Evolutionary conservation across 2,888 invertebrate genomes (phyloP), one percentile per base, ranked within the genome.

Genomic region (Teleiodes luculella): DNA sequence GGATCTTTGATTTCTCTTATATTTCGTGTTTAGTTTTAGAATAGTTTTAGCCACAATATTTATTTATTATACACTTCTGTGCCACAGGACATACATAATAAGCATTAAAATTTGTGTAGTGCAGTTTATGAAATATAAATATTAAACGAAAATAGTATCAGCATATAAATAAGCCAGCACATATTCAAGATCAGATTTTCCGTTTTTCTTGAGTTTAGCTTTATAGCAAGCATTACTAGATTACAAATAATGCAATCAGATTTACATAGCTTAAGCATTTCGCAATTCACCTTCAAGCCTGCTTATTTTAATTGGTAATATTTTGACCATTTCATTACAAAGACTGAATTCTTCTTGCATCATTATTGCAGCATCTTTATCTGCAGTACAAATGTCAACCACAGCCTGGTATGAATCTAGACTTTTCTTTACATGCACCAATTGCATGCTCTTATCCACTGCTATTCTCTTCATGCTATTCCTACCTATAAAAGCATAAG

Each of bases 291-390:
- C 76, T 67, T 87, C 81, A 37, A 94, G 70, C 69, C 90, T 92
- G 51, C 91, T 86, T 57, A 95, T 91, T 85, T 95, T 95, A 2
- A 94, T 76, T 0, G 97, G 96, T 57, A 98, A 83, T 57, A 98
- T 91, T 13, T 91, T 87, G 0, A 94, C 92, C 94, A 98, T 96
- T 75, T 97, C 97, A 59, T 93, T 92, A 67, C 96, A 96, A n/a
- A 97, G 91, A 5, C 92, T 92, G 45, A 93, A 88, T 80, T 97
- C 97, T 39, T 92, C 92, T 30, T 91, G 85, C 81, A 97, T 92
- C 53, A 91, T 77, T 14, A 91, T 85, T 2, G 91, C 91, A 0
- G 94, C 94, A 30, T 93, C 91, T 28, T 92, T 88, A 75, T 95
- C 91, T 49, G 83, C 88, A 3, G 91, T 92, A 72, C 96, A 96